Base-by-base conservation (phyloP, 1,140 invertebrate genomes). In the Zaprionus gabonicus region DNA sequence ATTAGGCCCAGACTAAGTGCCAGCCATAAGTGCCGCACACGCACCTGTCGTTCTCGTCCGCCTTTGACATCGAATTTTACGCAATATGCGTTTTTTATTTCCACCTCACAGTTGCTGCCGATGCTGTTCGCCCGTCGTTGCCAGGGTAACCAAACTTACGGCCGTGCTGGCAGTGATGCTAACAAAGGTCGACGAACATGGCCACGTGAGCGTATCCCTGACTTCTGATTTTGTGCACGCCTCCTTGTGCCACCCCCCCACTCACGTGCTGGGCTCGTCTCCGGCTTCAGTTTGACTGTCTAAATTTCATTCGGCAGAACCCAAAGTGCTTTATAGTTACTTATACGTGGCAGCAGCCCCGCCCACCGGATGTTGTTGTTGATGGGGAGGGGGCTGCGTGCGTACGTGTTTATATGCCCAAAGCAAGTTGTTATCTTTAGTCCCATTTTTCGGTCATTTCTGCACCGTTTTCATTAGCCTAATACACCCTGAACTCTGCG, bases 61-160 rank as follows among this genome's bases (percentile, higher is more conserved):
- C 64, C 71, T 81, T 81, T 84, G 78, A 88, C 84, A 84, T 84
- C 80, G 81, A 84, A 81, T 90, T 87, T 84, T 90, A 73, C 81
- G 81, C 84, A 90, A 88, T 81, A 90, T 84, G 84, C 78, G 84
- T 88, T 87, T 86, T 85, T 86, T 85, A 81, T 81, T 81, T 81
- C 78, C 25, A 56, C 59, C 23, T 62, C 31, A 27, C 41, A 31
- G 28, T n/a, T 55, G n/a, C 53, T 71, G 46, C 41, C 34, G 36
- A 13, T 38, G 62, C 55, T 57, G 71, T n/a, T 34, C 63, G 36
- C 55, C 31, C 38, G 17, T 4, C 36, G 65, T 69, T 70, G 66
- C 63, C 71, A 53, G 20, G 66, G 66, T 31, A 74, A 74, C 71
- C 49, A 34, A 71, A 53, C 66, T 31, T 38, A 20, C 17, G 15